Evolutionary conservation across 2,888 invertebrate genomes (phyloP).

Genomic region (Hylaea fasciaria): DNA sequence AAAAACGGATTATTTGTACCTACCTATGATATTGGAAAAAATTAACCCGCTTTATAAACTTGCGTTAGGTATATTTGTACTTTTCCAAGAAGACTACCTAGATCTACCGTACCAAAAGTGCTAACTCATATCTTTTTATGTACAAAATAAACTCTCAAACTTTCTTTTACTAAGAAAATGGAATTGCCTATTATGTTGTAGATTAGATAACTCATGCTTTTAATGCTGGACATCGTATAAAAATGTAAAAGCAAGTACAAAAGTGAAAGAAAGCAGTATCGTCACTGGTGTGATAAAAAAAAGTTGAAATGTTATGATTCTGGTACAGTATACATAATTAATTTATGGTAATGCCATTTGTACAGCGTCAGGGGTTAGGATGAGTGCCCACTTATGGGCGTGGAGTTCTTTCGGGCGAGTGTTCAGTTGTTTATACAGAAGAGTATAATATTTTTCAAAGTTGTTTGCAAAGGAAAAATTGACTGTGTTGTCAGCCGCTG

Average conservation of each 20-base stretch:
- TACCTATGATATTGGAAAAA: too few relatives aligned
- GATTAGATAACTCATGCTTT: constrained; percentile 39
- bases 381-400: constrained; percentile 56
- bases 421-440: constrained; percentile 36
- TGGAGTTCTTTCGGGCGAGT: constrained; percentile 37
- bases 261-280: constrained; percentile 40
- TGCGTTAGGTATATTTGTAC: not conserved
- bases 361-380: constrained; percentile 51
- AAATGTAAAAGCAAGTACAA: constrained; percentile 42
- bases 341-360: constrained; percentile 63
- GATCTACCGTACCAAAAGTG: constrained; percentile 24
- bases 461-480: constrained; percentile 33
- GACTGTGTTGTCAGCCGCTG: constrained; percentile 12
- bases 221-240: constrained; percentile 38
- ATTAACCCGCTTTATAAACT: too few relatives aligned
- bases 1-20: too few relatives aligned
- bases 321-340: constrained; percentile 66
- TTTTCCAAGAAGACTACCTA: not conserved
- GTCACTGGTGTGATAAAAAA: constrained; percentile 43
- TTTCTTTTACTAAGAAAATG: constrained; percentile 30
- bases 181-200: constrained; percentile 30
- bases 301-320: constrained; percentile 55
- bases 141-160: constrained; percentile 32
- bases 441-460: constrained; percentile 39
- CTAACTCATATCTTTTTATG: constrained; percentile 34